Evolutionary conservation across 1,140 invertebrate species (phyloP).

Genomic region (Nylanderia fulva): DNA sequence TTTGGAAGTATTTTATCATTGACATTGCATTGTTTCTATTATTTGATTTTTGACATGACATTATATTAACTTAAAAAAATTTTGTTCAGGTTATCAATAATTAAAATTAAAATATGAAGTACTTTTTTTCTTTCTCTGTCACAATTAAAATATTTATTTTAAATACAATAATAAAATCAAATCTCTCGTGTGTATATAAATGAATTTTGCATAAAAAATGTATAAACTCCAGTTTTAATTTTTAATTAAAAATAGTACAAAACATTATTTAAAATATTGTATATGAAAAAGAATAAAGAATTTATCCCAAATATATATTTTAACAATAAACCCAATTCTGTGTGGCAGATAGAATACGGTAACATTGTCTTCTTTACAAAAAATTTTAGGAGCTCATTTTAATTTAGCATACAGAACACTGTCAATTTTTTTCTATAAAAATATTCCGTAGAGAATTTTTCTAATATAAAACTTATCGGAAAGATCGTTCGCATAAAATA

Average conservation of each 20-base stretch:
- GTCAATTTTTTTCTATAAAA: not conserved
- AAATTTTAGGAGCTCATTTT: not conserved
- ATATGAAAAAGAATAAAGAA: not conserved
- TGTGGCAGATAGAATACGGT: not conserved
- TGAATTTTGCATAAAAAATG: too few species aligned
- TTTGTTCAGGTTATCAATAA: not conserved
- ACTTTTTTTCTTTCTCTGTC: not conserved
- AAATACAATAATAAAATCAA: too few species aligned
- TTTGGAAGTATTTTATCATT: not conserved
- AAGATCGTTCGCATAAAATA: slow-evolving; percentile 1
- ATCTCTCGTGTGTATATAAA: too few species aligned
- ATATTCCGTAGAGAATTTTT: not conserved
- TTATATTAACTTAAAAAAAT: not conserved
- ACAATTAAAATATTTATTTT: too few species aligned
- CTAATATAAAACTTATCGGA: too few species aligned
- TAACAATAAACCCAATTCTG: not conserved
- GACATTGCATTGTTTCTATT: not conserved
- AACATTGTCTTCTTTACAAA: not conserved
- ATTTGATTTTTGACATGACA: not conserved
- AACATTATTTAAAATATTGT: not conserved
- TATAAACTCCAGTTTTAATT: too few species aligned
- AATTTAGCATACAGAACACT: not conserved
- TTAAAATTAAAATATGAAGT: not conserved
- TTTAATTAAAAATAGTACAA: not conserved
- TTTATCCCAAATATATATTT: not conserved